A percentile compares a stretch with the other conserved stretches of the same genome.
Conservation (phyloP, 1,140 invertebrate genomes). For the Acromyrmex heyeri region DNA sequence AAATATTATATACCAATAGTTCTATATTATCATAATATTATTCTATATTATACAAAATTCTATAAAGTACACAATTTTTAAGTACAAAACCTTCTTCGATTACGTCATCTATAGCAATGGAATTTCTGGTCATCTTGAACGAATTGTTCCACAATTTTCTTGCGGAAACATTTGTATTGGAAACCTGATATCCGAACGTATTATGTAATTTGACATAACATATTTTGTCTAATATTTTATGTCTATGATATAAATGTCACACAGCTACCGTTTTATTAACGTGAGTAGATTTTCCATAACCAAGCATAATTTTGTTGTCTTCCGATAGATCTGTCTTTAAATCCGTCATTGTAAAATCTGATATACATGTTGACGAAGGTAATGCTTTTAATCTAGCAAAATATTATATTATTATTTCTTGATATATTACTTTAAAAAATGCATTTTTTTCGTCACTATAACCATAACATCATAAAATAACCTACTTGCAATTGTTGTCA, state of each 20-base stretch:
- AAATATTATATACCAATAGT: not conserved
- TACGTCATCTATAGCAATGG: constrained; percentile 36
- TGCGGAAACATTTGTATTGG: constrained; percentile 29
- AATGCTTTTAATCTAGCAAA: constrained; percentile 57
- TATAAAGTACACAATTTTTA: not conserved
- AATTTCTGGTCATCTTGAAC: constrained; percentile 11
- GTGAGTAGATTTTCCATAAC: constrained; percentile 24
- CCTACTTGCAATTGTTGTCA: constrained; percentile 71
- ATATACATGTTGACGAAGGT: constrained; percentile 55
- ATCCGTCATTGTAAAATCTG: constrained; percentile 8
- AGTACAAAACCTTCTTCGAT: constrained; percentile 70
- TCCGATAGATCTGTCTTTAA: constrained; percentile 21
- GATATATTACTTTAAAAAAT: constrained; percentile 4
- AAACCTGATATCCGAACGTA: constrained; percentile 27
- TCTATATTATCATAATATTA: no score
- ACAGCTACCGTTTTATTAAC: constrained; percentile 46
- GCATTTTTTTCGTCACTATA: not conserved
- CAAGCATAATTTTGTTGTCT: not conserved
- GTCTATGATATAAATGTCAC: not conserved
- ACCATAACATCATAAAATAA: not conserved
- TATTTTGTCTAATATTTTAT: not conserved
- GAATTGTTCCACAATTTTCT: constrained; percentile 67
- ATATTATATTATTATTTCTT: constrained; percentile 34
- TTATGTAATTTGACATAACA: not conserved
- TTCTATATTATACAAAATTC: not conserved